Evolutionary conservation across 2,888 invertebrate genomes (phyloP), one percentile per base, ranked within the genome.

Genomic region (Drosophila greeni): DNA sequence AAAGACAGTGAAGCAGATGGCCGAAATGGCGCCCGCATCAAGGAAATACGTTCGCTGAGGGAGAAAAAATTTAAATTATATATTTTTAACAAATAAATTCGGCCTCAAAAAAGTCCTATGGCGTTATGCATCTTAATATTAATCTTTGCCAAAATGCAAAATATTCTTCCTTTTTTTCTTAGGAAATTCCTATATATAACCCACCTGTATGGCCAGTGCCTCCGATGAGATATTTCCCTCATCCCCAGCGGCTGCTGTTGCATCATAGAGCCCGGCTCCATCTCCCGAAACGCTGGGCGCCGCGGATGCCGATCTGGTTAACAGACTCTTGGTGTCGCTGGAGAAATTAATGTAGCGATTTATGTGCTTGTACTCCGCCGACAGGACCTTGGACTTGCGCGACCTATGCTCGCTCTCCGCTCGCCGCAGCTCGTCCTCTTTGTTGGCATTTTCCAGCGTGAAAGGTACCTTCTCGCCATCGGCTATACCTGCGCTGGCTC

Each of bases 1-100:
- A 68, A 94, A 88, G 68, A 92, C 92, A 43, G 92, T 93, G 74
- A 94, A 91, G 33, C 93, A 92, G 73, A 94, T 93, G 14, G 93
- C 93, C 23, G 93, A 92, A 70, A 94, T 93, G 40, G 91, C 91
- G 8, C 92, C 91, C 33, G 91, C 91, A 75, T 92, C 92, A 88
- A 92, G 69, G 31, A 86, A 85, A 61, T 87, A 86, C 5, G 86
- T 82, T 60, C 84, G 83, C 87, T 86, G 33, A 40, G 6, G 1
- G 33, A 11, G 52, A 16, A 3, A 16, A 3, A 5, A n/a, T 11
- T 7, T 3, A 1, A 23, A 49, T 20, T 5, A 12, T 12, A 3
- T 16, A 36, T 16, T 11, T 16, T 16, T 4, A 11, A 18, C 18
- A 12, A 18, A 18, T 11, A 37, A 37, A 16, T n/a, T n/a, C n/a